These are phyloP conservation scores for Porites rus DNA, from an alignment of 92 coral and sea anemone species.

Conservation along the genomic window DNA sequence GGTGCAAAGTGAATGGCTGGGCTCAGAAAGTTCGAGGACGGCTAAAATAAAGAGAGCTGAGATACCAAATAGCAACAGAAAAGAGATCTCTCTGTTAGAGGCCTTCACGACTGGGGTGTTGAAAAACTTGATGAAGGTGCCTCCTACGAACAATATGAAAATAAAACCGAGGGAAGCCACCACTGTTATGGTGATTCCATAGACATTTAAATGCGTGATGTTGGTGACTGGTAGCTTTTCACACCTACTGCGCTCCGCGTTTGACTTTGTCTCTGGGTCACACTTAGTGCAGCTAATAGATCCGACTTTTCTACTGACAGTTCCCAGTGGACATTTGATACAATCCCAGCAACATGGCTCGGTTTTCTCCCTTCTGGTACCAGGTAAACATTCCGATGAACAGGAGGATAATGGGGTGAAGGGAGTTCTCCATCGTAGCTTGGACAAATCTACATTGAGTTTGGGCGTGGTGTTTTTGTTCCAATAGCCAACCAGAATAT, in stretches of 20 bases:
- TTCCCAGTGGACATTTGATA: neutral
- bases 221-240: constrained; percentile 48
- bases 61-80: neutral
- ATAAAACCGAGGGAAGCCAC: constrained; percentile 22
- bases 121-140: neutral
- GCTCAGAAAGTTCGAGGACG: neutral
- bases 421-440: neutral
- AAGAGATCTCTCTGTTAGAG: neutral
- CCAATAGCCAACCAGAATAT: neutral
- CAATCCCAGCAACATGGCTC: neutral
- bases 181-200: constrained; percentile 19
- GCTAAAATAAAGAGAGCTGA: neutral
- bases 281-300: constrained; percentile 20
- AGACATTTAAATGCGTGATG: constrained; percentile 32
- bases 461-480: neutral
- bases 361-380: neutral
- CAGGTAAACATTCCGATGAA: neutral
- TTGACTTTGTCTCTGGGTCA: constrained; percentile 51
- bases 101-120: neutral
- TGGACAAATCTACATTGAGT: neutral
- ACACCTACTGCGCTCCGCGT: constrained; percentile 31
- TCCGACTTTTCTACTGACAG: neutral
- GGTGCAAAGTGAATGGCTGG: neutral
- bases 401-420: neutral
- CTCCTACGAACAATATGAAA: neutral